Conservation (phyloP, 2,113 vertebrate genomes). For the Takifugu bimaculatus region DNA sequence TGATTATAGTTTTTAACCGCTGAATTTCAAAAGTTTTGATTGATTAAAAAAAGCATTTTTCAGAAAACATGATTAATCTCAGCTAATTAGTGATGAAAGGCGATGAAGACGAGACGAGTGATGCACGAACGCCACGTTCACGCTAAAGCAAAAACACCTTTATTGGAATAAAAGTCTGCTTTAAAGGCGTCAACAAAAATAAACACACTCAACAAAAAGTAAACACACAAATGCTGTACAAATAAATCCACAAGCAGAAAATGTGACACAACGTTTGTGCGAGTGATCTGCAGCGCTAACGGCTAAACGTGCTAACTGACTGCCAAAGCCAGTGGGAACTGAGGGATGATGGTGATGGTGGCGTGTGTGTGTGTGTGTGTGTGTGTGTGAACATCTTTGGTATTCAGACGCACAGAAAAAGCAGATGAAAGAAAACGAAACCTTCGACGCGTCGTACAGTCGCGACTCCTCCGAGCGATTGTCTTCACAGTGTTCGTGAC, state of each 20-base stretch:
- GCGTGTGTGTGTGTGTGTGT: slow-evolving; percentile 7
- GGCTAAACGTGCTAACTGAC: slow-evolving; percentile 20
- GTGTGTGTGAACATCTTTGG: slow-evolving; percentile 51
- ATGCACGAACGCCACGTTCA: slow-evolving; percentile 59
- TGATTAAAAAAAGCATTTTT: too few relatives aligned
- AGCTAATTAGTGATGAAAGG: too few relatives aligned
- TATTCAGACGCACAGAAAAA: slow-evolving; percentile 1
- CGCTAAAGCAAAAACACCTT: slow-evolving; percentile 58
- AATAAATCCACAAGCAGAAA: background rate
- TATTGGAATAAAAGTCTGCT: slow-evolving; percentile 71
- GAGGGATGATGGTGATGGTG: slow-evolving; percentile 13
- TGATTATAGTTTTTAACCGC: too few relatives aligned
- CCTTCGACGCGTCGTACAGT: background rate
- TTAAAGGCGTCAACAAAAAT: slow-evolving; percentile 46
- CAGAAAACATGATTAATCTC: too few relatives aligned
- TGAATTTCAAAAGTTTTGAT: too few relatives aligned
- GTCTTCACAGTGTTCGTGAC: slow-evolving; percentile 43
- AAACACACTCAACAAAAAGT: slow-evolving; percentile 24
- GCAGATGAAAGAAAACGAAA: slow-evolving; percentile 11
- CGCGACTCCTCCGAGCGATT: slow-evolving; percentile 30
- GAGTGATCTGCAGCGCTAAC: background rate
- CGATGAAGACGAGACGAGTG: slow-evolving; percentile 44
- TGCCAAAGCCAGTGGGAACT: slow-evolving; percentile 9
- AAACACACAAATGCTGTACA: background rate
- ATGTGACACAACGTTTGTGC: background rate